Evolutionary conservation across 92 coral and sea anemone species (phyloP).

Genomic region (Zoanthus sansibaricus): DNA sequence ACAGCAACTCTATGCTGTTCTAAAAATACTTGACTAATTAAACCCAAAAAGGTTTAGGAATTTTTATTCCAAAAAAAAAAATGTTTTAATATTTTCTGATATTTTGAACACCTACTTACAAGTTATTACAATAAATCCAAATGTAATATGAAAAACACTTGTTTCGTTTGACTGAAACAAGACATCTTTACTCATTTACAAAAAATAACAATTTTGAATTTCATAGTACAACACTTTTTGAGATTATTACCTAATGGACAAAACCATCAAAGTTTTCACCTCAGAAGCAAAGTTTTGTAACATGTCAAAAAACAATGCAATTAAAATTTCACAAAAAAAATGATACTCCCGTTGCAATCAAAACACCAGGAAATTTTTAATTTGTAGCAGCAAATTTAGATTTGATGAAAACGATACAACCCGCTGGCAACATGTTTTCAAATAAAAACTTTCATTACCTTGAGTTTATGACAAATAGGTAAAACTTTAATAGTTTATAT

Average conservation of each 20-base stretch:
- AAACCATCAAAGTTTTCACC: background rate
- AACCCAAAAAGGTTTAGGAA: too few species aligned
- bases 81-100: too few species aligned
- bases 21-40: too few species aligned
- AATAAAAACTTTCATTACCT: background rate
- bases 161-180: background rate
- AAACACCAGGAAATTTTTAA: background rate
- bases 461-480: background rate
- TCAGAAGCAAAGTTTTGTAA: background rate
- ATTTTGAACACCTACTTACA: too few species aligned
- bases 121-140: too few species aligned
- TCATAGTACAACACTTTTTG: background rate
- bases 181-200: background rate
- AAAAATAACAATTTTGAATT: conserved; percentile 1
- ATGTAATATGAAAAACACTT: too few species aligned
- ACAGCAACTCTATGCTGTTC: too few species aligned
- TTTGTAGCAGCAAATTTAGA: background rate
- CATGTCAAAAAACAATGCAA: background rate
- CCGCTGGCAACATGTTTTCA: conserved; percentile 12
- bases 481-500: background rate
- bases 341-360: background rate
- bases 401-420: background rate
- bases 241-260: background rate
- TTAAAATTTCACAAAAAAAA: background rate
- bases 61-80: too few species aligned